phyloP scores from a whole-genome alignment of 1,140 invertebrate species.

The Cardiocondyla obscurior region DNA sequence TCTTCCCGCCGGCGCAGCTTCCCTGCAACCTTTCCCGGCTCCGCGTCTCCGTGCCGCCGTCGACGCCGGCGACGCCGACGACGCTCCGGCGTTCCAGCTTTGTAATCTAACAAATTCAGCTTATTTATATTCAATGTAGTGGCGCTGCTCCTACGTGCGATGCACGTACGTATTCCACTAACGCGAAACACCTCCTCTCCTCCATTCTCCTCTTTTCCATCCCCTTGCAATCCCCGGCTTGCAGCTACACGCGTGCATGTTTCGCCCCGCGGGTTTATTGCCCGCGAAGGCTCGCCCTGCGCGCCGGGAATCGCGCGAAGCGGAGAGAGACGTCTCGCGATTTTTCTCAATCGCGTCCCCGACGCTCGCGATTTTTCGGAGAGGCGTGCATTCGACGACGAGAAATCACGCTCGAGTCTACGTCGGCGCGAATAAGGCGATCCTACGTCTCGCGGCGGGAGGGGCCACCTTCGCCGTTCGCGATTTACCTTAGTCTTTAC shows the following conservation, averaged over 20 bases:
- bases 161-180: conserved; percentile 73
- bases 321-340: conserved; percentile 27
- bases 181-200: conserved; percentile 58
- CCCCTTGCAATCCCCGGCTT: conserved; percentile 22
- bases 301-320: conserved; percentile 50
- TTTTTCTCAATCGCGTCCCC: conserved; percentile 42
- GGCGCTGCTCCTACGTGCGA: conserved; percentile 67
- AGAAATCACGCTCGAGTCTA: conserved; percentile 39
- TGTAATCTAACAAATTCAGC: conserved; percentile 74
- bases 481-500: not conserved
- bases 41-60: not conserved
- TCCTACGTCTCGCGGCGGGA: not conserved
- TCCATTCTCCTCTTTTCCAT: not conserved
- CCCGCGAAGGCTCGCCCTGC: conserved; percentile 59
- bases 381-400: conserved; percentile 23
- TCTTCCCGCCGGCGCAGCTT: conserved; percentile 44
- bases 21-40: conserved; percentile 5
- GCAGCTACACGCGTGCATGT: conserved; percentile 63
- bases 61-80: conserved; percentile 25
- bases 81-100: conserved; percentile 64
- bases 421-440: conserved; percentile 2
- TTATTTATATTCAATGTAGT: conserved; percentile 75
- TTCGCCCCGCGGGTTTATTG: conserved; percentile 70
- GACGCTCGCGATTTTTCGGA: conserved; percentile 27
- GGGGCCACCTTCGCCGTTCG: not conserved